A percentile compares a stretch with the other conserved stretches of the same genome.
These are phyloP conservation scores for Puntigrus tetrazona DNA, from an alignment of 2,113 vertebrate genomes.

Conservation along the genomic window DNA sequence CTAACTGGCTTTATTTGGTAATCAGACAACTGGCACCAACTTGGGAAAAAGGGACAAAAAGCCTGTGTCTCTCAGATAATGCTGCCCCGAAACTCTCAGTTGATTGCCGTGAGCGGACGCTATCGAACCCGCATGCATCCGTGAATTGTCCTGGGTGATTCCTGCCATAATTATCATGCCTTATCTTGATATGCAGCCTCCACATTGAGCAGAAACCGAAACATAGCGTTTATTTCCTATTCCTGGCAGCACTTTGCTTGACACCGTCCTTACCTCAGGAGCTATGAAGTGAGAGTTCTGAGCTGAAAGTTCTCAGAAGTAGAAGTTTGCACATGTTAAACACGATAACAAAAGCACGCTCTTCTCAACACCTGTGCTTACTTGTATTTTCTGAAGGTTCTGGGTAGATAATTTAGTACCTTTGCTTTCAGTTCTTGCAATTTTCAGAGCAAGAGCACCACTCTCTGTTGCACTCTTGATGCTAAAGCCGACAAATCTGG, in stretches of 20 bases:
- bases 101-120: slow-evolving; percentile 15
- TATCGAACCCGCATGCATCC: slow-evolving; percentile 31
- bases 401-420: slow-evolving; percentile 14
- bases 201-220: slow-evolving; percentile 37
- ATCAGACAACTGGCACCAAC: slow-evolving; percentile 21
- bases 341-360: background rate
- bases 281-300: background rate
- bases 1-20: slow-evolving; percentile 13
- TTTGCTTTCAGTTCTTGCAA: slow-evolving; percentile 26
- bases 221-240: slow-evolving; percentile 11
- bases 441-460: slow-evolving; percentile 25
- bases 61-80: slow-evolving; percentile 50
- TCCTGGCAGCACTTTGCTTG: background rate
- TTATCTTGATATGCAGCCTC: slow-evolving; percentile 49
- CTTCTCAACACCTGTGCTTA: slow-evolving; percentile 3
- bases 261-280: slow-evolving; percentile 21
- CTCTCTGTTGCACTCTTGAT: slow-evolving; percentile 42
- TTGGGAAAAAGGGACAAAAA: slow-evolving; percentile 25
- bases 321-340: background rate
- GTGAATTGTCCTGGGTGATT: slow-evolving; percentile 37
- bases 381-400: background rate
- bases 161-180: slow-evolving; percentile 50
- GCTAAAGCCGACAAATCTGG: slow-evolving; percentile 60
- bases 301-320: background rate
- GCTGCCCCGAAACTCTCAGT: slow-evolving; percentile 11